Evolutionary conservation across 2,797 vertebrate genomes (phyloP), one percentile per base, ranked within the genome.

Genomic region (Chiloscyllium punctatum): DNA sequence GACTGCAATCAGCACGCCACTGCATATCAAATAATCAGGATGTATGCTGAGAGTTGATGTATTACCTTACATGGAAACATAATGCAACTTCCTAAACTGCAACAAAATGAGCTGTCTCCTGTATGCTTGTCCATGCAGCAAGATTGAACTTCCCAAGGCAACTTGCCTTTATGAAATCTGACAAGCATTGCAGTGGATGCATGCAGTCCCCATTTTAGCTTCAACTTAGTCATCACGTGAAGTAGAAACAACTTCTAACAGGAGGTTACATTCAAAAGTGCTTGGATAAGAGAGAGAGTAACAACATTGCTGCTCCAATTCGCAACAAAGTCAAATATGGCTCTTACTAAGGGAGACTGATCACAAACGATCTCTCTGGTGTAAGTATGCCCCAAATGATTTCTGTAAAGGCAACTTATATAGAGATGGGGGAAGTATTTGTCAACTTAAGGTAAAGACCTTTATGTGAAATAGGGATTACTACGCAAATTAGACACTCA

Each of bases 1-100:
- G 94, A 95, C 77, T 95, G 94, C 94, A 95, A 95, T 95, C 71
- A 95, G 72, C 94, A 77, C 42, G 51, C 94, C 69, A 74, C 27
- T 94, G 25, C 68, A 72, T 69, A 94, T 51, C 69, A 94, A 94
- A 94, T 30, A 33, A 53, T 95, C 94, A 95, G 69, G 33, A 51
- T 72, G 42, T 77, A 77, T 57, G 53, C 16, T 77, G 71, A 95
- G 71, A 77, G 53, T 33, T 92, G 25, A 72, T 48, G 53, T 77
- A 53, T 57, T 95, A 77, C 15, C 71, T 48, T 51, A 51, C 94
- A 33, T 69, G 90, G 68, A 69, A 92, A 92, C 21, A 23, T 92
- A 92, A 77, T 51, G 11, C 48, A 95, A 95, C 33, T 7, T 51
- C 30, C 27, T n/a, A 62, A 42, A n/a, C 21, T 72, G 30, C 69